Evolutionary conservation across 1,140 invertebrate genomes (phyloP), one percentile per base, ranked within the genome.

Genomic region (Zophobas morio): DNA sequence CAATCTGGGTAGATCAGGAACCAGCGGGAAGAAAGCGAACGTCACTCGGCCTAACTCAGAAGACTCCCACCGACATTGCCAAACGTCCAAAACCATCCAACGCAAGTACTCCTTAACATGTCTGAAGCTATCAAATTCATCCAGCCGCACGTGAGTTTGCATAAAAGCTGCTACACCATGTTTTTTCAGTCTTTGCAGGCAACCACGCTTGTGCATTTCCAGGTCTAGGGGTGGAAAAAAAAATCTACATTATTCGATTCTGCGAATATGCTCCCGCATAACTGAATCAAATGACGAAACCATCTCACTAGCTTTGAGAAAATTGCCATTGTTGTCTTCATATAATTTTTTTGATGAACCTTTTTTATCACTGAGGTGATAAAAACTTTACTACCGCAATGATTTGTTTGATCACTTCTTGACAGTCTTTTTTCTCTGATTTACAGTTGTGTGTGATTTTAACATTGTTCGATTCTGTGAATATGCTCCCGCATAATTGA

Each of bases 261-360:
- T 20, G 20, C 20, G 20, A 20, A 20, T 20, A 20, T 20, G 20
- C 20, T 20, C 20, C 20, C 20, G 20, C 20, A 20, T 20, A 20
- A 20, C 20, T 20, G 20, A 20, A 20, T 20, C 20, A 20, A 20
- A 20, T 20, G 20, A 20, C 20, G 20, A 20, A 20, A 20, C 20
- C 20, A 20, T 20, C 20, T 20, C 20, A 20, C 20, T 20, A 20
- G 20, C 20, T 20, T 20, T 20, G 20, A 20, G 34, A 34, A 72
- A 72, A 33, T 72, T 72, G 49, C 46, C 42, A n/a, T 49, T 72
- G 36, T 51, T 51, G 51, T 51, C 34, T 8, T 72, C 47, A 34
- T 20, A 49, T 34, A 72, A 72, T 47, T 47, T 46, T 72, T 72
- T 49, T 42, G 6, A 66, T 51, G 42, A n/a, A 33, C 33, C 46